Base-by-base conservation (phyloP, 2,797 vertebrate genomes). In the Chrosomus eos region DNA sequence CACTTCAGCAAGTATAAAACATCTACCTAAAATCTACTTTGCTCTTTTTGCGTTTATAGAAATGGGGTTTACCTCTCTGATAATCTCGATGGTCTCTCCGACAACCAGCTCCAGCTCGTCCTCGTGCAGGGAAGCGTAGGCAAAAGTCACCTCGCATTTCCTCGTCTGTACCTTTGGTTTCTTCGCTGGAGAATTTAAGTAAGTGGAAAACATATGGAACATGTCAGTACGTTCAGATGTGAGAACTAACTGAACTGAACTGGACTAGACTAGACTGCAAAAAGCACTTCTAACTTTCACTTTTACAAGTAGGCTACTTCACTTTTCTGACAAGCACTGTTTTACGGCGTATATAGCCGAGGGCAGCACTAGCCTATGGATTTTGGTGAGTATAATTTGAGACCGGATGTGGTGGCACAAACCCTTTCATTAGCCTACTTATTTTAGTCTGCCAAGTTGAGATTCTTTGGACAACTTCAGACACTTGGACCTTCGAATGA, bases 91-190 rank as follows among this genome's bases (percentile, higher is more conserved):
- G 23, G 83, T 91, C 19, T 96, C 97, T 10, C 96, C 96, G 16
- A 91, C 85, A 45, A 86, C 89, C 89, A 97, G 92, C 64, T 90
- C 86, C 87, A 96, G 90, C 87, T 97, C 96, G 16, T 97, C 97
- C 0, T 91, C 80, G 75, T 96, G 95, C 45, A 85, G 0, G 0
- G 93, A 89, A 23, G 0, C 85, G 90, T 97, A 98, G 48, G 90
- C 60, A 79, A 90, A 97, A 11, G 88, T 70, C 38, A 96, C 97
- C 88, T 95, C 96, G 67, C 97, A 98, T 92, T 92, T 96, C 88
- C 94, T 95, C 16, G 80, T 87, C 48, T 87, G 91, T 66, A 86
- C 85, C 75, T 94, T 95, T 33, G 79, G 62, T 21, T 78, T 90
- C 60, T 89, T 94, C 9, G 90, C 97, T 97, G 91, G 7, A 90